Base-by-base conservation (phyloP, 64 coral and sea anemone species). In the Actinia tenebrosa region DNA sequence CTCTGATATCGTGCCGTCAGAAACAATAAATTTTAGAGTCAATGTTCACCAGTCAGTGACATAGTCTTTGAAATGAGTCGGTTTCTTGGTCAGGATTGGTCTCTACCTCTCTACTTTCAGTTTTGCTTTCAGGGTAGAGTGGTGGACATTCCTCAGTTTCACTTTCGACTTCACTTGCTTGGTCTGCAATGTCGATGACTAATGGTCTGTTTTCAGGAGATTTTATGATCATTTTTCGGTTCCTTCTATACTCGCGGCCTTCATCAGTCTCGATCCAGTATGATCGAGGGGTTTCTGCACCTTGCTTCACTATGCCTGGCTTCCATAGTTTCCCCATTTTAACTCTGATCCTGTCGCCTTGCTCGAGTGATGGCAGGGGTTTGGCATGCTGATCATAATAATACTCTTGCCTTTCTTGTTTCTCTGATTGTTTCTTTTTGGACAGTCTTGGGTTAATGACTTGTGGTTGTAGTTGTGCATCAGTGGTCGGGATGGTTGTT, bases 211-310 rank as follows among this genome's bases (percentile, higher is more conserved):
- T 50, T 50, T 50, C 47, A 50, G 47, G 2, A 8, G 47, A 50
- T 50, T 87, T 87, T 54, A 16, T 87, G 5, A 87, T 77, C 19
- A 26, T 54, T 56, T 64, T 87, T 78, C 55, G 10, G 62, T 85
- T 85, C 37, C 78, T 83, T 56, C 84, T 23, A 66, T 83, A 91
- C 78, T 77, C 47, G 80, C 75, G 10, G 26, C 83, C 87, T 60
- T 83, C 83, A 62, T 93, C 87, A 30, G 87, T 89, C 52, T 69
- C 59, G 44, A 89, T 78, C 81, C 77, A 52, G 79, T 79, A 84
- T 22, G 91, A 92, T 64, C 81, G 64, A 53, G 91, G 91, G 7
- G 91, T 64, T 25, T n/a, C 88, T 83, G 87, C 86, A 42, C 66
- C 84, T 4, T 50, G 47, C 7, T 50, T 8, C 7, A 50, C 47